Conservation (phyloP, 2,888 invertebrate species). For the Sepioteuthis lessoniana region DNA sequence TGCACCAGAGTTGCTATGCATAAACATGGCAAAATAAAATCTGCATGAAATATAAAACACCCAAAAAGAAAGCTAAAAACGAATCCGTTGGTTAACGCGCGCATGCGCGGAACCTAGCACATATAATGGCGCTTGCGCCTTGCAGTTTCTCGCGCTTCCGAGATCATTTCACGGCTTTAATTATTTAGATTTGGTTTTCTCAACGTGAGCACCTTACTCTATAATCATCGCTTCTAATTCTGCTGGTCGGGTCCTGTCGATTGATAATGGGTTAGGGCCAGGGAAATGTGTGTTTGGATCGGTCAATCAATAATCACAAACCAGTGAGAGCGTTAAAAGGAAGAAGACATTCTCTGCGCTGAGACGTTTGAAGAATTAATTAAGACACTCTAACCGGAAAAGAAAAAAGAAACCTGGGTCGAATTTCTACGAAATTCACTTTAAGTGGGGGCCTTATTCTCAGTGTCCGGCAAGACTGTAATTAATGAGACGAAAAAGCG, state of each 20-base stretch:
- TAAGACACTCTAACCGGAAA: not conserved
- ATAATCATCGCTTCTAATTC: not conserved
- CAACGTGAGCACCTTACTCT: not conserved
- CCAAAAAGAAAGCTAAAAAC: not conserved
- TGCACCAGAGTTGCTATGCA: too few species aligned
- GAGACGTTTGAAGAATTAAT: conserved; percentile 33
- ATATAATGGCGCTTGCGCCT: not conserved
- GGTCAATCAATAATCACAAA: not conserved
- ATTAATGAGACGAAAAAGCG: not conserved
- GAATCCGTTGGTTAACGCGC: not conserved
- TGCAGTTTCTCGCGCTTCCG: not conserved
- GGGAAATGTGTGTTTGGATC: not conserved
- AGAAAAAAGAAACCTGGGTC: not conserved
- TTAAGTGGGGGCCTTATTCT: not conserved
- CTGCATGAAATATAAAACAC: not conserved
- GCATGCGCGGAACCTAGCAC: not conserved
- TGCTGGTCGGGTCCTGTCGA: not conserved
- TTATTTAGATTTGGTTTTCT: not conserved
- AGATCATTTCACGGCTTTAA: not conserved
- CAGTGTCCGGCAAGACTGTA: not conserved
- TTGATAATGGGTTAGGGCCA: conserved; percentile 18
- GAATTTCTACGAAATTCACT: not conserved
- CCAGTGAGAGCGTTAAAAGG: not conserved
- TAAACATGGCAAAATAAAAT: not conserved
- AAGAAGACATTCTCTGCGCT: not conserved